Percentiles rank a stretch among this genome's conserved stretches.
Conservation (phyloP, 2,888 invertebrate species). For the Caenorhabditis sinica region DNA sequence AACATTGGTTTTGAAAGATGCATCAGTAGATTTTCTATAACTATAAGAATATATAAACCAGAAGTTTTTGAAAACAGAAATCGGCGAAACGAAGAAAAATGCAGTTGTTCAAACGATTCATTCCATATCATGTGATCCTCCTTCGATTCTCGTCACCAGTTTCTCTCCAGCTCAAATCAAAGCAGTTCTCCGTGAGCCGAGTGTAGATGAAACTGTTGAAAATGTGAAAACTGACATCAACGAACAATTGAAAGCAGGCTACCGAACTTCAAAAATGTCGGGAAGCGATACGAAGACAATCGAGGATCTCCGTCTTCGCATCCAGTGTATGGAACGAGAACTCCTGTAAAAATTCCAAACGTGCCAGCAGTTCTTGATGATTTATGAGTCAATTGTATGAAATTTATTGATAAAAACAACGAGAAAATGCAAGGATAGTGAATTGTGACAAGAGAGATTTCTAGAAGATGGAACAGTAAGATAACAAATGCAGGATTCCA, state of each 20-base stretch:
- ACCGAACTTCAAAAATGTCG: constrained; percentile 51
- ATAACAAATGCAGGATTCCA: no score
- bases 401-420: background rate
- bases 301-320: constrained; percentile 27
- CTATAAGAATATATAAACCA: no score
- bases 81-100: constrained; percentile 51
- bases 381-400: background rate
- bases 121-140: constrained; percentile 53
- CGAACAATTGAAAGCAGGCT: constrained; percentile 49
- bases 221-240: constrained; percentile 29
- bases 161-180: constrained; percentile 36
- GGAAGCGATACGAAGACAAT: constrained; percentile 57
- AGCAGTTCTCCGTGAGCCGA: constrained; percentile 48
- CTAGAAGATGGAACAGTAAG: no score
- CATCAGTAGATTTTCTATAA: no score
- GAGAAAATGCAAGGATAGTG: no score
- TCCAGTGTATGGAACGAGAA: constrained; percentile 52
- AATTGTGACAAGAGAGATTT: background rate
- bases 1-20: no score
- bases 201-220: constrained; percentile 19
- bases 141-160: constrained; percentile 38
- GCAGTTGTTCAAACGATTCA: constrained; percentile 52
- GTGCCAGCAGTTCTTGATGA: constrained; percentile 55
- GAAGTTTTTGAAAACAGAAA: constrained; percentile 33
- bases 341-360: constrained; percentile 39